Evolutionary conservation across 1,140 invertebrate species (phyloP).

Genomic region (Camponotus floridanus): DNA sequence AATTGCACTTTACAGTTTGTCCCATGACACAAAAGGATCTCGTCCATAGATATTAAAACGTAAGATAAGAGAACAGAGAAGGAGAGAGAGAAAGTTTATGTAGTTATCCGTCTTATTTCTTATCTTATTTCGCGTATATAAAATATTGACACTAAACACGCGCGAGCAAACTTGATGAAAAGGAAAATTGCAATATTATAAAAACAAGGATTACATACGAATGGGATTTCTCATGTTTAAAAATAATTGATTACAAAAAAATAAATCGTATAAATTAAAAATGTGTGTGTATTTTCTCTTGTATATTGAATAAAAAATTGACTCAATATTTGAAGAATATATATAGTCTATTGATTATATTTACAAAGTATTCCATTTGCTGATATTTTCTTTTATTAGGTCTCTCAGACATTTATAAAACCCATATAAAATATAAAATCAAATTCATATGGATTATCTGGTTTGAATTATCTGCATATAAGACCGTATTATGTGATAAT

Average conservation of each 20-base stretch:
- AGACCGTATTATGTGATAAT: background rate
- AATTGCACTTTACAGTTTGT: slow-evolving; percentile 59
- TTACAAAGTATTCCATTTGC: background rate
- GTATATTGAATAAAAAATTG: slow-evolving; percentile 24
- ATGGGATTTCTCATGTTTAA: background rate
- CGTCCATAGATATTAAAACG: slow-evolving; percentile 43
- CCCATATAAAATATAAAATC: too few relatives aligned
- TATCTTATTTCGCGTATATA: slow-evolving; percentile 24
- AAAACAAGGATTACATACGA: slow-evolving; percentile 1
- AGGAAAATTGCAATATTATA: slow-evolving; percentile 21
- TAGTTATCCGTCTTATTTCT: slow-evolving; percentile 48
- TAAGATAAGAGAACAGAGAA: slow-evolving; percentile 16
- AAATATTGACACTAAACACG: slow-evolving; percentile 41
- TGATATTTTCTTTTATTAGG: slow-evolving; percentile 32
- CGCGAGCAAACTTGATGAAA: slow-evolving; percentile 3
- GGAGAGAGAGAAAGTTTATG: slow-evolving; percentile 31
- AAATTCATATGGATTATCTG: background rate
- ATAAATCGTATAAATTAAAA: background rate
- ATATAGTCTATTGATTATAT: background rate
- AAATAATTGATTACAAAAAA: slow-evolving; percentile 3
- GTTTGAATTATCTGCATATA: background rate
- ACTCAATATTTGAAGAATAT: background rate
- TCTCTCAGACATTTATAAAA: background rate
- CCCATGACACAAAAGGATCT: slow-evolving; percentile 51
- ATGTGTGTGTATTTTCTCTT: background rate